Base-by-base conservation (phyloP, 2,797 vertebrate genomes). In the Gambelia wislizenii region DNA sequence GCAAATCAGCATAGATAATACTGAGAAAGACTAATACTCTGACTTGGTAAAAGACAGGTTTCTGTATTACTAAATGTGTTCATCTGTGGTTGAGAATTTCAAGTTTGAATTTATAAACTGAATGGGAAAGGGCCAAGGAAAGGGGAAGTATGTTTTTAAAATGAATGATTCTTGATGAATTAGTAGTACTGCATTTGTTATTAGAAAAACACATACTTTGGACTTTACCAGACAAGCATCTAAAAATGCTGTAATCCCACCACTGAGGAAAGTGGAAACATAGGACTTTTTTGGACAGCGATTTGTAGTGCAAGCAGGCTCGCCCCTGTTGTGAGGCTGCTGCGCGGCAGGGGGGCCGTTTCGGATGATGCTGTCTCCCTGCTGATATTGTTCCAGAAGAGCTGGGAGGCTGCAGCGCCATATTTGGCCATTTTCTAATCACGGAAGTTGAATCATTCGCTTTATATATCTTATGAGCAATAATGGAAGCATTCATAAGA, bases 401-500 rank as follows among this genome's bases (percentile, higher is more conserved):
- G n/a, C n/a, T n/a, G n/a, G n/a, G n/a, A n/a, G n/a, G n/a, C n/a
- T n/a, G n/a, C n/a, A n/a, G n/a, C n/a, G n/a, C n/a, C n/a, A n/a
- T n/a, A n/a, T n/a, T n/a, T n/a, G n/a, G n/a, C n/a, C n/a, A n/a
- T n/a, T n/a, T n/a, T n/a, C n/a, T n/a, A n/a, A n/a, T n/a, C n/a
- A n/a, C n/a, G n/a, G n/a, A n/a, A n/a, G n/a, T n/a, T n/a, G n/a
- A n/a, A n/a, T n/a, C n/a, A n/a, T n/a, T 67, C 79, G 33, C 61
- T n/a, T n/a, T 49, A 85, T 52, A 72, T 82, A 92, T 67, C 59
- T 94, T 83, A 87, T 70, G 87, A 88, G 86, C n/a, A 89, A 72
- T 93, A 76, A 89, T 0, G 0, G 91, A 89, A 44, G 18, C 92
- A 91, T 86, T 78, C 30, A 27, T 49, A 30, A 77, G 22, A 22